These are phyloP conservation scores for Noctua comes DNA, from an alignment of 2,888 invertebrate genomes.

Conservation along the genomic window DNA sequence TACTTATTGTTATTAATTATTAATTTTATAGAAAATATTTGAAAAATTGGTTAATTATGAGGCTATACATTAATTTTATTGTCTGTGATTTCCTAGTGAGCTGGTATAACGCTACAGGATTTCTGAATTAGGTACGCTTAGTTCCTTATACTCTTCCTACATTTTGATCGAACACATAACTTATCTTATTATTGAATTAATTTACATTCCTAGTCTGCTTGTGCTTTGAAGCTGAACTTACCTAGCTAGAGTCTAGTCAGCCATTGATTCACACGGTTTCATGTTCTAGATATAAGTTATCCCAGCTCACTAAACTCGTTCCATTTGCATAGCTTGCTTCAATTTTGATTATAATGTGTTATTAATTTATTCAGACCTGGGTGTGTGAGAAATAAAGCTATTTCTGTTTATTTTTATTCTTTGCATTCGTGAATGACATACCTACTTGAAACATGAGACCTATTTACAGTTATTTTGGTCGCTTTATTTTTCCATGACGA, in stretches of 20 bases:
- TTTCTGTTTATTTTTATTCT: constrained; percentile 61
- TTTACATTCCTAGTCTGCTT: constrained; percentile 1
- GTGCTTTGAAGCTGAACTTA: constrained; percentile 30
- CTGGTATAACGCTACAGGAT: constrained; percentile 54
- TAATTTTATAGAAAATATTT: constrained; percentile 55
- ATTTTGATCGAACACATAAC: background rate
- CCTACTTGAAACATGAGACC: background rate
- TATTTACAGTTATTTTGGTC: constrained; percentile 12
- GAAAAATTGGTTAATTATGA: constrained; percentile 65
- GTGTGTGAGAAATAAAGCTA: constrained; percentile 67
- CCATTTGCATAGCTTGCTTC: constrained; percentile 65
- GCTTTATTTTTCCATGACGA: constrained; percentile 3
- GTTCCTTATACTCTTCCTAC: background rate
- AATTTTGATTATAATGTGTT: constrained; percentile 66
- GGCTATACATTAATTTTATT: constrained; percentile 70
- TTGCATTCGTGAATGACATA: constrained; percentile 15
- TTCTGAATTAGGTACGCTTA: constrained; percentile 6
- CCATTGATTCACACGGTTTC: constrained; percentile 46
- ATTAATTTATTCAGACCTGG: constrained; percentile 72
- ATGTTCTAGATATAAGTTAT: constrained; percentile 46
- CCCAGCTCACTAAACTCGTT: constrained; percentile 63
- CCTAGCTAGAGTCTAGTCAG: constrained; percentile 62
- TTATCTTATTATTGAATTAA: background rate
- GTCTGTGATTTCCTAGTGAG: constrained; percentile 73
- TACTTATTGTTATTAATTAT: constrained; percentile 48